Base-by-base conservation (phyloP, 2,797 vertebrate species). In the Antennarius maculatus region DNA sequence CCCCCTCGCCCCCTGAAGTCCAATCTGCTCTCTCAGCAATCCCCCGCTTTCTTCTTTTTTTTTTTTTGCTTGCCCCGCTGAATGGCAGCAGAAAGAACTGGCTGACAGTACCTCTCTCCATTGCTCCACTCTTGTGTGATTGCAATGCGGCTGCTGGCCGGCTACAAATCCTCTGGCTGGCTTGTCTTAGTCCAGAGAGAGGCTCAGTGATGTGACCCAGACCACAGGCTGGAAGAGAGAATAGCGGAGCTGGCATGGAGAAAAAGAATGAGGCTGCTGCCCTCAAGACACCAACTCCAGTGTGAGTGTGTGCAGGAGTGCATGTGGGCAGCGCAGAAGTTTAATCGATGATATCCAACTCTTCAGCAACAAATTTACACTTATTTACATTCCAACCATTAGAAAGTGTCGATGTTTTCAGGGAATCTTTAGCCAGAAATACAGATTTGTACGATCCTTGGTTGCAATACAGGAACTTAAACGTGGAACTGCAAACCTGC, bases 21-120 rank as follows among this genome's bases (percentile, higher is more conserved):
- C 71, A 76, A 77, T 86, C 67, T 17, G 75, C 77, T 84, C 71
- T 61, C 81, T 78, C 70, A 43, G 77, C 74, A 89, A 89, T 89
- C 79, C 78, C 56, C 71, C 78, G 54, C 71, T 85, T 82, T 23
- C 23, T 23, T 23, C 23, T 23, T 23, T 23, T 23, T 23, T 23
- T 23, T 2, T 23, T 23, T 23, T 23, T 23, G 90, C 88, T 84
- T 87, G 63, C 60, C 63, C 73, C 31, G 65, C 50, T 85, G 85
- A 87, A 85, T 82, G 78, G 80, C 68, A 72, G 69, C 46, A 77
- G 77, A 57, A 81, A 84, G 80, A 74, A 71, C 81, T 82, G 77
- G 74, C 76, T 76, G 51, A 69, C 78, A 76, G 63, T 56, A 39
- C 73, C 73, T 64, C 71, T 73, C 56, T 6, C 71, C 54, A 18